Evolutionary conservation across 2,797 vertebrate genomes (phyloP), one percentile per base, ranked within the genome.

Genomic region (Loris lydekkerianus): DNA sequence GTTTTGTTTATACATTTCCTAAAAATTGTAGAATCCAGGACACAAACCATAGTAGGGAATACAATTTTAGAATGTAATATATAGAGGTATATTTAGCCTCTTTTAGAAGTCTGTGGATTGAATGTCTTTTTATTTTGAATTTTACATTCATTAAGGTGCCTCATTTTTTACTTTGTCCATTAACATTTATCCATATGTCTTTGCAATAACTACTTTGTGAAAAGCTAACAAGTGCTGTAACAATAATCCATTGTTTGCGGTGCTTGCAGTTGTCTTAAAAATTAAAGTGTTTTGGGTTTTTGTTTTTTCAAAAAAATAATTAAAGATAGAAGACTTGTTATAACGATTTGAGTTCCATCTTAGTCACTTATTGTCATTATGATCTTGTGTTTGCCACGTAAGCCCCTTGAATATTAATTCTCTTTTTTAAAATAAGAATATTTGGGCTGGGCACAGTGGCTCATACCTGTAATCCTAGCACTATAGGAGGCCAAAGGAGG

Each of bases 1-100:
- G 46, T 98, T 98, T 96, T 96, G 95, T 97, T 98, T 96, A 98
- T 94, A 77, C 97, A 98, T 98, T 98, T 98, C 96, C 95, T 98
- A 97, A 97, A 97, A 96, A 96, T 92, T 98, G 93, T 98, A 98
- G 98, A 98, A 97, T 97, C 97, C 97, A 97, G 96, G 97, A 98
- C 98, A 97, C 98, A 98, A 91, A 98, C 98, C 95, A 91, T 98
- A 98, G 98, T 98, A 98, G 98, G 98, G 98, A 98, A 98, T 98
- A 98, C 98, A 97, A 97, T 98, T 98, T 98, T 98, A 98, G 98
- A 98, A 98, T 98, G 98, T 99, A 98, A 98, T 96, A 97, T 94
- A 92, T 0, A 46, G 98, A 98, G 98, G 98, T 97, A 63, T 97
- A 93, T 95, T 97, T 96, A 98, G 96, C 98, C 98, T 99, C 98